Conservation (phyloP, 2,888 invertebrate species). For the Sclerodermus sp. region DNA sequence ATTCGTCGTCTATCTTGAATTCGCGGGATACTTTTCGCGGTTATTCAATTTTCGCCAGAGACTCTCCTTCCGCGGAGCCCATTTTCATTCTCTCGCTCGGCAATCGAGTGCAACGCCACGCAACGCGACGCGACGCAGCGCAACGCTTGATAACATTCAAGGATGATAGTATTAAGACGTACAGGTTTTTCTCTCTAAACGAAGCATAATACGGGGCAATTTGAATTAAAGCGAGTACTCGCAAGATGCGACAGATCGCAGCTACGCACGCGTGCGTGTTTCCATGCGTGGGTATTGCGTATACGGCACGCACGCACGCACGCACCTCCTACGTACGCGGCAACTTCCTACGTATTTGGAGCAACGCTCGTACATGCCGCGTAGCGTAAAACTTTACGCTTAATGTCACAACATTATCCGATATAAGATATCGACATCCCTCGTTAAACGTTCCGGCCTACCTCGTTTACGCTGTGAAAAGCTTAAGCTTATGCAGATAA, state of each 20-base stretch:
- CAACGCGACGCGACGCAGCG: too few species aligned
- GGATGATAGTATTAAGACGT: neutral
- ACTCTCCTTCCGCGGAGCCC: too few species aligned
- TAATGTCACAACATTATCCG: constrained; percentile 12
- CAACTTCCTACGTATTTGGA: constrained; percentile 27
- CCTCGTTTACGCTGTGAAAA: too few species aligned
- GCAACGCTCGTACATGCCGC: constrained; percentile 17
- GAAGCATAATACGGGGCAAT: neutral
- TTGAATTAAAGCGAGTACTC: neutral
- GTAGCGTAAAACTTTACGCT: constrained; percentile 13
- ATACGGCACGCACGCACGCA: neutral
- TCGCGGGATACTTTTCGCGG: too few species aligned
- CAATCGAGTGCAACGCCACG: too few species aligned
- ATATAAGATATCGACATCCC: neutral
- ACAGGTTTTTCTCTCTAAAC: neutral
- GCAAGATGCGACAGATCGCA: neutral
- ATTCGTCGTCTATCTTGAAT: too few species aligned
- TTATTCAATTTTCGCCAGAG: too few species aligned
- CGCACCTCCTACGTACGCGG: constrained; percentile 25
- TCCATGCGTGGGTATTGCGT: constrained; percentile 12
- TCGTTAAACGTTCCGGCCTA: neutral
- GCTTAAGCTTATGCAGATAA: neutral
- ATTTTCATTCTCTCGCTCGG: too few species aligned
- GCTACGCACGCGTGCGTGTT: constrained; percentile 6
- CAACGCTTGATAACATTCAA: too few species aligned